A percentile compares a stretch with the other conserved stretches of the same genome.
phyloP scores from a whole-genome alignment of 1,140 invertebrate genomes.

The Cydia strobilella region DNA sequence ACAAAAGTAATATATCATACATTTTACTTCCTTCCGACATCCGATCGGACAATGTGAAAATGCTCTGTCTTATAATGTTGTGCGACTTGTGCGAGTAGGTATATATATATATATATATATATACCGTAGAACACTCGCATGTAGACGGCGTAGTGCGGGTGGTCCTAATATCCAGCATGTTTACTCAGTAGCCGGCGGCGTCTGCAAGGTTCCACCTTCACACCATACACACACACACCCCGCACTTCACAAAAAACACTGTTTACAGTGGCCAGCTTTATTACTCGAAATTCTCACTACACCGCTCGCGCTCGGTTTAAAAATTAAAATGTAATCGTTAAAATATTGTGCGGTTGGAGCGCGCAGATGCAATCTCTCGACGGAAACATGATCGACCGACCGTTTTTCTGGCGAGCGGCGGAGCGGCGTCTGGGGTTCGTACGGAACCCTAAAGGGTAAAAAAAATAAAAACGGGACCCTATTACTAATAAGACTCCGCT shows the following conservation, averaged over 20 bases:
- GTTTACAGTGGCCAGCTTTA: neutral
- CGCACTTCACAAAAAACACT: constrained; percentile 7
- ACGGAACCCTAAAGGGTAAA: too few relatives aligned
- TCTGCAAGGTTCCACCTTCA: constrained; percentile 3
- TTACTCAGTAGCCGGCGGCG: neutral
- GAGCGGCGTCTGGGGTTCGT: too few relatives aligned
- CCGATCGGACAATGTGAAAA: too few relatives aligned
- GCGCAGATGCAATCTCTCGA: neutral
- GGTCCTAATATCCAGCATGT: neutral
- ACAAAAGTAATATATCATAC: too few relatives aligned
- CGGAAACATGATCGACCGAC: neutral
- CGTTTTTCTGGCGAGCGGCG: neutral
- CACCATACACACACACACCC: neutral
- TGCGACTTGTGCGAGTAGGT: neutral
- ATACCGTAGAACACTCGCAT: neutral
- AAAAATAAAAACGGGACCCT: too few relatives aligned
- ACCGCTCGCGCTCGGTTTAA: neutral
- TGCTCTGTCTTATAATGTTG: too few relatives aligned
- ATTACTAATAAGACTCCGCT: too few relatives aligned
- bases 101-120: too few relatives aligned
- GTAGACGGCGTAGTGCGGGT: neutral
- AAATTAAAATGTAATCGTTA: neutral
- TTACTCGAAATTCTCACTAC: constrained; percentile 9
- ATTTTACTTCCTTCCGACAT: too few relatives aligned
- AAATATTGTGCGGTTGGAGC: constrained; percentile 3